Base-by-base conservation (phyloP, 2,113 vertebrate species). In the Daphoenositta chrysoptera region DNA sequence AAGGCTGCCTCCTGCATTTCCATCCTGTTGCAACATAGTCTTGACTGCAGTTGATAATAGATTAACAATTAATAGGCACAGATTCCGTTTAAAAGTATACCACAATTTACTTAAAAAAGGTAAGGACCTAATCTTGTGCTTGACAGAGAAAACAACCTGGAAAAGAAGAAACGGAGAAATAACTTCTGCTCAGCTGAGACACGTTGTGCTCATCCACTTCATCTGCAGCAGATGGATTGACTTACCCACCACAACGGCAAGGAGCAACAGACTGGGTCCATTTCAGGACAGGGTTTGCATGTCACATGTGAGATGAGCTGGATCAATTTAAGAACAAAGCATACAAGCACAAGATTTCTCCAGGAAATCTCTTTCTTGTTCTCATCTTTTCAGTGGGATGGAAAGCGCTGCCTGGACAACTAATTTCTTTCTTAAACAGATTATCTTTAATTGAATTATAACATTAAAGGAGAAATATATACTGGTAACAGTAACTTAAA, bases 361-460 rank as follows among this genome's bases (percentile, higher is more conserved):
- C 21, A 48, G 10, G 24, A 83, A 91, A 61, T 21, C 7, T 31
- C 21, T 68, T 76, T 58, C 39, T 40, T 54, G 13, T 40, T 82
- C 42, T 85, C 15, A 20, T n/a, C 48, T 89, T 83, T 68, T 47
- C 80, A 63, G 20, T 10, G n/a, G 24, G 6, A 18, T 6, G 3
- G 4, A 81, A 94, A 81, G n/a, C 3, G 0, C 23, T 1, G 3
- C 39, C n/a, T 54, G 15, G 9, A 63, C 54, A 69, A 35, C 10
- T 21, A 26, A 57, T 72, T 92, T 73, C 26, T 83, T 80, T 70
- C 39, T 78, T 63, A 78, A 69, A 91, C 15, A 45, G 20, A 61
- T 89, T 83, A 72, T 28, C 71, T 83, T 84, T 66, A 75, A 87
- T 58, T 40, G 19, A 91, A 84, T 84, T 64, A 44, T 6, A 54